A percentile compares a stretch with the other conserved stretches of the same genome.
These are phyloP conservation scores for Acleris laterana DNA, from an alignment of 2,888 invertebrate species.

Conservation along the genomic window DNA sequence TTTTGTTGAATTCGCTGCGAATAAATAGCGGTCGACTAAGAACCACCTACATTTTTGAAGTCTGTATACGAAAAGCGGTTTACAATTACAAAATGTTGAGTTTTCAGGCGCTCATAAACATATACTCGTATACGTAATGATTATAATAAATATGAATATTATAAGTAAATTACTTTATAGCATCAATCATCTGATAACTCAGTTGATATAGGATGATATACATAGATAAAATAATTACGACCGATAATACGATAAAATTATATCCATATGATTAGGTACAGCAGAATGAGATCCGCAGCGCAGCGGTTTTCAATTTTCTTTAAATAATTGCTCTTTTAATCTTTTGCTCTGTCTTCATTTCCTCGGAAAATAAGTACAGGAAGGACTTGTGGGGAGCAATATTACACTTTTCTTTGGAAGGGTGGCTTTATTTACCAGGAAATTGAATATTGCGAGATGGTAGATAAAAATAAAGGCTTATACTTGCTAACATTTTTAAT, in stretches of 20 bases:
- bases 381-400: neutral
- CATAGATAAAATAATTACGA: slow-evolving; percentile 18
- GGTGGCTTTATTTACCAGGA: no score
- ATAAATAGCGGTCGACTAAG: no score
- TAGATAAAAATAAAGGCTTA: no score
- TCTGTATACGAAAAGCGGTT: no score
- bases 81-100: no score
- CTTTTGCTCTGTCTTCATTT: neutral
- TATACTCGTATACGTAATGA: neutral
- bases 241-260: slow-evolving; percentile 24
- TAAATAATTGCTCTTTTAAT: slow-evolving; percentile 11
- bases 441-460: no score
- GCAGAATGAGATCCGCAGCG: neutral
- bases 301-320: neutral
- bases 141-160: slow-evolving; percentile 8
- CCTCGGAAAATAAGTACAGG: neutral
- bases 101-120: no score
- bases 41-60: no score
- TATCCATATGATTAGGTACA: slow-evolving; percentile 4
- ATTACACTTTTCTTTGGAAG: neutral
- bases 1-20: no score
- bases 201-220: slow-evolving; percentile 23
- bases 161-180: slow-evolving; percentile 19
- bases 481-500: no score
- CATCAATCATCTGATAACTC: slow-evolving; percentile 17